A percentile compares a stretch with the other conserved stretches of the same genome.
These are phyloP conservation scores for Leptobrachium leishanense DNA, from an alignment of 2,113 vertebrate species.

Conservation along the genomic window DNA sequence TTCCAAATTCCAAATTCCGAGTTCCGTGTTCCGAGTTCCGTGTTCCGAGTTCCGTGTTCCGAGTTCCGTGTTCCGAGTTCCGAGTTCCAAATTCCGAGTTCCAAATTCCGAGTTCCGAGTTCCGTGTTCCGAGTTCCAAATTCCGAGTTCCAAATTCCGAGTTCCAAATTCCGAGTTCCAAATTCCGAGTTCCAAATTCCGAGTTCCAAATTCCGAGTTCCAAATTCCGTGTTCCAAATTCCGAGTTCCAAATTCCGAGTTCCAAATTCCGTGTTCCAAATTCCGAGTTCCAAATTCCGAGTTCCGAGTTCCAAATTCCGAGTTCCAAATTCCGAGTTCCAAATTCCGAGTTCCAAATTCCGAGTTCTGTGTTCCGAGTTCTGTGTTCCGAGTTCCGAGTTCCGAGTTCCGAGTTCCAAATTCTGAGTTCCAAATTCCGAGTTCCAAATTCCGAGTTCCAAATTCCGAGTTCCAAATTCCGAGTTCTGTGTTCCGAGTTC, in stretches of 20 bases:
- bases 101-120: not conserved
- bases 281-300: not conserved
- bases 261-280: not conserved
- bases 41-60: too few species aligned
- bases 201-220: not conserved
- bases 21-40: not conserved
- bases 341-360: not conserved
- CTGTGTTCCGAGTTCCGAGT: not conserved
- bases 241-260: not conserved
- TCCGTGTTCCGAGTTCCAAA: not conserved
- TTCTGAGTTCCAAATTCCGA: not conserved
- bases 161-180: not conserved
- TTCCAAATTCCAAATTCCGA: not conserved
- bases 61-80: not conserved
- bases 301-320: not conserved
- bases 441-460: not conserved
- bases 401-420: not conserved
- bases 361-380: not conserved
- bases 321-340: not conserved
- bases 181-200: not conserved
- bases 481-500: not conserved
- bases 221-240: not conserved
- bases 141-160: not conserved
- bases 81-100: constrained; percentile 8
- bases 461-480: not conserved